phyloP scores from a whole-genome alignment of 2,113 vertebrate genomes.

The Peucedramus taeniatus region DNA sequence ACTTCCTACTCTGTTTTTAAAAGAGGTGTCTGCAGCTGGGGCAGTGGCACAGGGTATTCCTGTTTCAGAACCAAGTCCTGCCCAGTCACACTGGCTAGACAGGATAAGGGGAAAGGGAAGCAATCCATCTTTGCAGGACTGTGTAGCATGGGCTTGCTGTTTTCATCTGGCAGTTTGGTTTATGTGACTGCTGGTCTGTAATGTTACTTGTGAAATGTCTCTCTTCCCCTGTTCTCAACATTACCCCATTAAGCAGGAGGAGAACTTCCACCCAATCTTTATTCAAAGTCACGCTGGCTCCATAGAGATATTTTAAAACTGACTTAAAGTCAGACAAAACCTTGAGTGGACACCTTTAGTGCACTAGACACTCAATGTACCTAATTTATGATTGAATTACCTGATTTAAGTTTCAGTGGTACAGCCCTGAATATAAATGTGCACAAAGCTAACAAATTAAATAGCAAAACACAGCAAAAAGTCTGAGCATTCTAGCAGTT shows the following conservation, averaged over 20 bases:
- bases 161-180: neutral
- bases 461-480: neutral
- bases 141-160: neutral
- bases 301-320: neutral
- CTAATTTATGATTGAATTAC: neutral
- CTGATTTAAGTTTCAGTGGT: neutral
- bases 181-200: neutral
- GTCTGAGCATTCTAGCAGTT: neutral
- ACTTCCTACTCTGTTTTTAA: neutral
- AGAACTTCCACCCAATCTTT: neutral
- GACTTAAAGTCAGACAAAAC: neutral
- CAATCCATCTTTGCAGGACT: neutral
- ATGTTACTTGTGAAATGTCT: neutral
- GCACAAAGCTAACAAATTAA: neutral
- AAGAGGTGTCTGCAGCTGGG: neutral
- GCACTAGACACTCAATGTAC: neutral
- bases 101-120: neutral
- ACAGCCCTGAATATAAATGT: neutral
- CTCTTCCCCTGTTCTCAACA: neutral
- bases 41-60: neutral
- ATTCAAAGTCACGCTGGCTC: neutral
- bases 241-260: neutral
- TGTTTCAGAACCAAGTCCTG: neutral
- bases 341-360: neutral
- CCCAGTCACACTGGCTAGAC: neutral